Base-by-base conservation (phyloP, 2,113 vertebrate species). In the Misgurnus mizolepis region DNA sequence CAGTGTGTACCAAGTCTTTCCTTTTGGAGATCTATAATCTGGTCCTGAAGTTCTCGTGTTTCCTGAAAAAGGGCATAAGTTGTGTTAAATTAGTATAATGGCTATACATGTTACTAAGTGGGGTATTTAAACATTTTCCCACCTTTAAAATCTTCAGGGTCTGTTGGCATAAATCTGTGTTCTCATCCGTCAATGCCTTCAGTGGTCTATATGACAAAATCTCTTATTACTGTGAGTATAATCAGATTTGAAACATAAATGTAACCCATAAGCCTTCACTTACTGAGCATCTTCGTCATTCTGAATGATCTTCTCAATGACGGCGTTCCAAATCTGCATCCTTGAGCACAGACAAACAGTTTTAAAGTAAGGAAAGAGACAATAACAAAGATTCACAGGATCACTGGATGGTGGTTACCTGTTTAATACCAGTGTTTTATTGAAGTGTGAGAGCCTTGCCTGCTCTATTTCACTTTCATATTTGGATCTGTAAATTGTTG, bases 241-340 rank as follows among this genome's bases (percentile, higher is more conserved):
- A 55, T 53, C n/a, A 45, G 6, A 58, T 15, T 34, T 14, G 50
- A 53, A 14, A 22, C 56, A 55, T 4, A 67, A 70, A 78, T 8
- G 47, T 12, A 2, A 41, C 47, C 7, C 4, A 56, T 45, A 12
- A 18, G 43, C 0, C 73, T 58, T 7, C 4, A 86, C 92, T 84
- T 85, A 93, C 93, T 76, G 80, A 4, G 90, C 85, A n/a, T 88
- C 88, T 18, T 83, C 55, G 73, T 91, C 85, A 53, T 79, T 88
- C 65, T 86, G 65, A 67, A 88, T 88, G 65, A 93, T 86, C 62
- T 91, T 92, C 69, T 93, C 88, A 41, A 74, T 87, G 4, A 94
- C 80, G 14, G 85, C 82, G 3, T 91, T 88, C 91, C 92, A 92
- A 82, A 93, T 87, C 85, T 93, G 93, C 91, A 94, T 93, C 84